phyloP scores from a whole-genome alignment of 2,113 vertebrate species.

The Myocastor coypus region DNA sequence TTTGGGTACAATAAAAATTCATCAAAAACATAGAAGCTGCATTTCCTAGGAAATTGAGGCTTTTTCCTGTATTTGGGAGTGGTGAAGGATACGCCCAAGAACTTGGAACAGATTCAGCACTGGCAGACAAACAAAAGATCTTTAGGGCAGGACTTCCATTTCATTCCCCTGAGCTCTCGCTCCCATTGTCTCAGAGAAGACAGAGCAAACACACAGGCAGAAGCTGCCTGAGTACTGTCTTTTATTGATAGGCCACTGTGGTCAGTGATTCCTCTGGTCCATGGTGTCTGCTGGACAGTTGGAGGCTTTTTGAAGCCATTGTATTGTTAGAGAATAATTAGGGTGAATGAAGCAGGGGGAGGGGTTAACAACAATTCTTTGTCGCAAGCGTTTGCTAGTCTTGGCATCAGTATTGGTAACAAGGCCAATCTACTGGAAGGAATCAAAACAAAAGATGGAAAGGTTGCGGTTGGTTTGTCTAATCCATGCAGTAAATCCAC shows the following conservation, averaged over 20 bases:
- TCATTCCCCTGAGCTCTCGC: conserved; percentile 63
- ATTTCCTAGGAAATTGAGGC: conserved; percentile 70
- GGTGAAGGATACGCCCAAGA: conserved; percentile 68
- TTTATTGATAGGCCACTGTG: conserved; percentile 67
- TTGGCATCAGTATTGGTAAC: conserved; percentile 77
- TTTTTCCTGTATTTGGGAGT: conserved; percentile 68
- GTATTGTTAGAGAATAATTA: conserved; percentile 81
- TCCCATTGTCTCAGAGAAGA: conserved; percentile 72
- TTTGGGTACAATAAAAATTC: conserved; percentile 61
- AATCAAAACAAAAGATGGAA: conserved; percentile 79
- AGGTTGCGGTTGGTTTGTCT: conserved; percentile 77
- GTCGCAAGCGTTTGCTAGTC: conserved; percentile 75
- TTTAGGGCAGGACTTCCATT: conserved; percentile 73
- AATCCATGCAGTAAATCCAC: conserved; percentile 71
- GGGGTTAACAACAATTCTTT: conserved; percentile 80
- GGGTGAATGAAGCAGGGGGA: conserved; percentile 77
- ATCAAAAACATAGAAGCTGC: conserved; percentile 59
- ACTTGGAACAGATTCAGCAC: conserved; percentile 57
- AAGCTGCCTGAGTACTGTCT: conserved; percentile 71
- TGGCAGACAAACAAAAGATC: conserved; percentile 68
- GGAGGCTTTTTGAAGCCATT: conserved; percentile 78
- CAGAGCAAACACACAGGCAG: conserved; percentile 67
- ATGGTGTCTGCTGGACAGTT: conserved; percentile 74
- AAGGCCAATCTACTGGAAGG: conserved; percentile 79
- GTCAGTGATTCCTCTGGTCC: conserved; percentile 68